Evolutionary conservation across 2,888 invertebrate species (phyloP), one percentile per base, ranked within the genome.

Genomic region (Seira sanloemensis): DNA sequence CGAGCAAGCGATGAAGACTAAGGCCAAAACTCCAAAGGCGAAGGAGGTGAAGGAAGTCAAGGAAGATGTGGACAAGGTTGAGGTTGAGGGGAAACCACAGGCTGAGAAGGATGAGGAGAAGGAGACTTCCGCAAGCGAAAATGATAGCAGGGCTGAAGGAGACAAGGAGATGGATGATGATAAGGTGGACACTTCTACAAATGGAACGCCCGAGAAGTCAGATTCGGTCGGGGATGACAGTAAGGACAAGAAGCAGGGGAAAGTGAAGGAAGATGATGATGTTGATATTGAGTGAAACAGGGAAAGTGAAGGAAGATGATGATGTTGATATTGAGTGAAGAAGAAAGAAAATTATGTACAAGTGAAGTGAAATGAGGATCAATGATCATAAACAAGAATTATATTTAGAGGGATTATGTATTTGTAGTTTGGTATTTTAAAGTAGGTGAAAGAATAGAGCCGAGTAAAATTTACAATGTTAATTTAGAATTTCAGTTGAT

Each of bases 201-300:
- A 1, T 54, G 37, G 21, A 9, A 24, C 0, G 1, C 67, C 50
- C 27, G 37, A 37, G 12, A 37, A 37, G 4, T 37, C 37, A 37
- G 37, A 37, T 37, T 37, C 37, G 24, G 37, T n/a, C 2, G 16
- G 9, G 5, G 37, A 12, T 12, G 50, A 37, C 7, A 46, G 2
- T 23, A 50, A 67, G 7, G 23, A 12, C 54, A 50, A 21, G 46
- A 67, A 46, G 21, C 37, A 68, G 5, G 0, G 67, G 0, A 21
- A 37, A 69, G 1, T 4, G 25, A 27, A 80, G 24, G 46, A 58
- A 16, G 75, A 71, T 9, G 74, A 78, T 19, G 73, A 78, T 62
- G 68, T 37, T n/a, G 72, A 78, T 16, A 37, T 37, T 12, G 72
- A 62, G 25, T 16, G 74, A 37, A 65, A 50, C 25, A 74, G 37